These are phyloP conservation scores for Schlechtendalia chinensis DNA, from an alignment of 1,140 invertebrate species.

Conservation along the genomic window DNA sequence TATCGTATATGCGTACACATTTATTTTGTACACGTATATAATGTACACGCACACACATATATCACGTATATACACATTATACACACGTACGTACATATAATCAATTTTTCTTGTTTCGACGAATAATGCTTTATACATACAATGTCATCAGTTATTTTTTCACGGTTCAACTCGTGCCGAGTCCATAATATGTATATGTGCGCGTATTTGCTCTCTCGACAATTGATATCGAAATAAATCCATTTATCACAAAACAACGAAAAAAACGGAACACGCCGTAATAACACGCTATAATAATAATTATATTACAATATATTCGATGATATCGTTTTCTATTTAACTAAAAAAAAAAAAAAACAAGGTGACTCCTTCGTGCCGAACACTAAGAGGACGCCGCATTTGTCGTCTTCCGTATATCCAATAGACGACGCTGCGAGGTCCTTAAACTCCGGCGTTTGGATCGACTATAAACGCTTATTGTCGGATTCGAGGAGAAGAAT, in stretches of 20 bases:
- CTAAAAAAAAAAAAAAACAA: too few species aligned
- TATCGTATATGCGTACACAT: neutral
- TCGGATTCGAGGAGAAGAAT: too few species aligned
- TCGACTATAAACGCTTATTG: too few species aligned
- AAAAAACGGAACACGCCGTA: too few species aligned
- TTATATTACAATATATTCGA: neutral
- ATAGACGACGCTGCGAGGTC: too few species aligned
- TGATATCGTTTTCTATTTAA: neutral
- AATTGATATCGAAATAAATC: constrained; percentile 31
- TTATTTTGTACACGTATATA: constrained; percentile 6
- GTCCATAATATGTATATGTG: too few species aligned
- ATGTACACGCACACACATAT: neutral
- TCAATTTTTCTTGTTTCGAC: constrained; percentile 36
- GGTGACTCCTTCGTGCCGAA: too few species aligned
- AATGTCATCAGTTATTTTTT: constrained; percentile 47
- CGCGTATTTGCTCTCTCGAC: constrained; percentile 15
- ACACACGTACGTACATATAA: constrained; percentile 7
- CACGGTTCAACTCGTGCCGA: constrained; percentile 2
- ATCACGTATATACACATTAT: neutral
- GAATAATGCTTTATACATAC: constrained; percentile 18
- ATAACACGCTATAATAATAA: neutral
- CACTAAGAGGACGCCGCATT: too few species aligned
- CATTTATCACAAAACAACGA: neutral
- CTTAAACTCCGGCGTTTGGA: too few species aligned
- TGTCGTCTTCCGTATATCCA: too few species aligned